Evolutionary conservation across 35 echinoderm and acorn worm genomes (phyloP).

Genomic region (Apostichopus parvimensis): DNA sequence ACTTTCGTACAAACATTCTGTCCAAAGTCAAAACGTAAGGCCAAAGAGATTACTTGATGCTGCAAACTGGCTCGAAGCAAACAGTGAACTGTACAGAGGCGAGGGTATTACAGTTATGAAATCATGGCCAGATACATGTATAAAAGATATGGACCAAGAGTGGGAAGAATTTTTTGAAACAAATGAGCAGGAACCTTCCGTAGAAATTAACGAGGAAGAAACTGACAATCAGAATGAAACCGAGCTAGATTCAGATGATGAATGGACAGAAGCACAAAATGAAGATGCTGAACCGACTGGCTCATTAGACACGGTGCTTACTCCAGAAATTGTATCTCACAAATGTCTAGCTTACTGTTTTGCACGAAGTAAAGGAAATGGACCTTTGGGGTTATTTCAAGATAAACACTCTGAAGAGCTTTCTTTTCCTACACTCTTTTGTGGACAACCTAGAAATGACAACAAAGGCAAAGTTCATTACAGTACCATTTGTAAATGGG

Average conservation of each 20-base stretch:
- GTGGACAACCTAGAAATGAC: constrained; percentile 41
- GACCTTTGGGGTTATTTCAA: constrained; percentile 47
- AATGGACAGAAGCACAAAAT: constrained; percentile 7
- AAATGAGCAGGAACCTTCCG: neutral
- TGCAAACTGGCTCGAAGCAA: neutral
- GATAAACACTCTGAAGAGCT: constrained; percentile 48
- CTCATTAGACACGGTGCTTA: constrained; percentile 8
- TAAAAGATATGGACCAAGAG: neutral
- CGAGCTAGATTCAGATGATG: constrained; percentile 8
- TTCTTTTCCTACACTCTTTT: constrained; percentile 56
- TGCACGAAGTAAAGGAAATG: constrained; percentile 55
- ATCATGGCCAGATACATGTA: neutral
- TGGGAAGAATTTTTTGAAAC: neutral
- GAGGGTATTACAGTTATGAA: neutral
- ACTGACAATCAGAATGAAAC: neutral
- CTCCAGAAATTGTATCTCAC: neutral
- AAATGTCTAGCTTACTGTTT: constrained; percentile 19
- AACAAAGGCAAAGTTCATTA: constrained; percentile 6
- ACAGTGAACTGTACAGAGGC: neutral
- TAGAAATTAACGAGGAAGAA: neutral
- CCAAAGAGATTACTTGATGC: too few relatives aligned
- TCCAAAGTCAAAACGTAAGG: too few relatives aligned
- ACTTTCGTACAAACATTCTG: too few relatives aligned
- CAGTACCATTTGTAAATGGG: constrained; percentile 51
- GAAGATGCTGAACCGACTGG: neutral